A percentile compares a stretch with the other conserved stretches of the same genome.
These are phyloP conservation scores for Meleagris gallopavo DNA, from an alignment of 2,113 vertebrate genomes.

Conservation along the genomic window DNA sequence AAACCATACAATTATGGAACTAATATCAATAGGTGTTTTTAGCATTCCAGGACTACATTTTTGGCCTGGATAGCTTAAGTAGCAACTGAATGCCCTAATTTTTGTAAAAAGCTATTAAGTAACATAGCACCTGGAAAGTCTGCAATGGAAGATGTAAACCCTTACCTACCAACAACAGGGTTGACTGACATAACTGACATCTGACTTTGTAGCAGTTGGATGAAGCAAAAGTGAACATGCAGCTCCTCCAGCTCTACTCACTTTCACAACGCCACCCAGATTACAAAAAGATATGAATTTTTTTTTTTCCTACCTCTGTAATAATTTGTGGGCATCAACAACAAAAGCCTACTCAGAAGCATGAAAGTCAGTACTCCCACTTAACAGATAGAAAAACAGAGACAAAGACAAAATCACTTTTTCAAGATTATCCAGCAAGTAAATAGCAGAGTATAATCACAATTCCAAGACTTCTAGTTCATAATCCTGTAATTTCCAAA, in stretches of 20 bases:
- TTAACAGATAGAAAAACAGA: background rate
- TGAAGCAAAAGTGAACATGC: background rate
- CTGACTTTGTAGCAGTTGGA: background rate
- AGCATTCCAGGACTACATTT: background rate
- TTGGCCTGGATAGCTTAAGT: background rate
- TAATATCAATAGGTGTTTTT: background rate
- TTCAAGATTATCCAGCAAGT: background rate
- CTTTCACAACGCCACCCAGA: background rate
- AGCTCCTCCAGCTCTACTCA: background rate
- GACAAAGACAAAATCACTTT: constrained; percentile 22
- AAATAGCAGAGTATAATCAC: background rate
- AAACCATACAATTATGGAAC: background rate
- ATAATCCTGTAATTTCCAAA: constrained; percentile 21
- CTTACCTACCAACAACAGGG: background rate
- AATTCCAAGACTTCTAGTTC: background rate
- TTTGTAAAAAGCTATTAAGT: background rate
- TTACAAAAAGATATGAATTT: background rate
- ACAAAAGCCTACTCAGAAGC: background rate
- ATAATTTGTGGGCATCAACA: background rate
- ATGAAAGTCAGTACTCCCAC: background rate
- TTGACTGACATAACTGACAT: background rate
- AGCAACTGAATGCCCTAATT: background rate
- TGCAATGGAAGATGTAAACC: background rate
- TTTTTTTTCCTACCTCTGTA: background rate
- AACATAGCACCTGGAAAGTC: background rate